A percentile compares a stretch with the other conserved stretches of the same genome.
Evolutionary conservation across 2,888 invertebrate genomes (phyloP).

Genomic region (Ypsolopha scabrella): DNA sequence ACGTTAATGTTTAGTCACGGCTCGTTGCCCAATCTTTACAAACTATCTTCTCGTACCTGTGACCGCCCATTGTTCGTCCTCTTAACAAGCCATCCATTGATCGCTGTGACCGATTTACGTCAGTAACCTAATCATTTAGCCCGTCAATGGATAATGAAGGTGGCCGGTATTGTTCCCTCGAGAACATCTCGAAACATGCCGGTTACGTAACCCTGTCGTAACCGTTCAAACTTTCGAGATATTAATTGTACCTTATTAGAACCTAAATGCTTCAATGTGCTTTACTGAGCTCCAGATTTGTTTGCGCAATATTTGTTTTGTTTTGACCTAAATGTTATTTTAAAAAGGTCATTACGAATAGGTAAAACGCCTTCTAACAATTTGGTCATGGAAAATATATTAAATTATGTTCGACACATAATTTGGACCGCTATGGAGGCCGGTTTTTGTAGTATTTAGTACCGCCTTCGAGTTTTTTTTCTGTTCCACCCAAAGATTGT

Average conservation of each 20-base stretch:
- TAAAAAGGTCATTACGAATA: background rate
- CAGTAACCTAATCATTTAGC: slow-evolving; percentile 48
- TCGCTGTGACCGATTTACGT: slow-evolving; percentile 50
- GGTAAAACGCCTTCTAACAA: too few relatives aligned
- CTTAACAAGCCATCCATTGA: slow-evolving; percentile 29
- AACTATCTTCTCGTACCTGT: slow-evolving; percentile 8
- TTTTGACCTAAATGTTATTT: background rate
- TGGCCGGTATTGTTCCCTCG: slow-evolving; percentile 24
- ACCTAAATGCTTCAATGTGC: slow-evolving; percentile 14
- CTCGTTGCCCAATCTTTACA: slow-evolving; percentile 10
- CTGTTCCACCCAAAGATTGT: too few relatives aligned
- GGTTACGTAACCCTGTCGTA: slow-evolving; percentile 21
- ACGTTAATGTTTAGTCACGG: background rate
- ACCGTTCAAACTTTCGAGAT: slow-evolving; percentile 36
- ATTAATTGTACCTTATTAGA: slow-evolving; percentile 51
- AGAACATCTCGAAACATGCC: slow-evolving; percentile 8
- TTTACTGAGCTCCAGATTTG: background rate
- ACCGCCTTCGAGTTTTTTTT: too few relatives aligned
- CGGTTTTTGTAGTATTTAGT: too few relatives aligned
- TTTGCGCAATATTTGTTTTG: background rate
- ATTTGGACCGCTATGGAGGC: too few relatives aligned
- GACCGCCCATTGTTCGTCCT: slow-evolving; percentile 14
- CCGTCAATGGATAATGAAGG: slow-evolving; percentile 27
- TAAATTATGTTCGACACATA: too few relatives aligned
- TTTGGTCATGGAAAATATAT: background rate